Evolutionary conservation across 2,113 vertebrate species (phyloP).

Genomic region (Geococcyx californianus): DNA sequence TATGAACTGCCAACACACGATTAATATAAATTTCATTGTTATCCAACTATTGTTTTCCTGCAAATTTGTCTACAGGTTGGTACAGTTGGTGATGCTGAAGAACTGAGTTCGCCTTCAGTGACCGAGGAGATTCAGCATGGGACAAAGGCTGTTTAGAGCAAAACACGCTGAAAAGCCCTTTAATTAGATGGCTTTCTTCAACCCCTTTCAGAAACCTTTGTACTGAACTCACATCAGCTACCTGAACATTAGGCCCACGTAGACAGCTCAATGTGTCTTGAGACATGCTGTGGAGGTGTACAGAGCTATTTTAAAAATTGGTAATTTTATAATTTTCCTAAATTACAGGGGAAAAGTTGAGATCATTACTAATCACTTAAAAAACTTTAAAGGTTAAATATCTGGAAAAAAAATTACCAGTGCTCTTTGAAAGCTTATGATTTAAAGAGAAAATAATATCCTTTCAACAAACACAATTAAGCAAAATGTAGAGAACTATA

Average conservation of each 20-base stretch:
- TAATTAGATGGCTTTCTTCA: neutral
- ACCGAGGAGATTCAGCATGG: neutral
- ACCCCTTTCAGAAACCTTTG: neutral
- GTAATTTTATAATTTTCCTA: constrained; percentile 34
- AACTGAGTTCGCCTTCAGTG: neutral
- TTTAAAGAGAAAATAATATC: constrained; percentile 61
- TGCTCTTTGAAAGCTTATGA: constrained; percentile 29
- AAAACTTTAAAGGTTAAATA: constrained; percentile 60
- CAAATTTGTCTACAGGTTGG: neutral
- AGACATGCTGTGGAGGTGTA: constrained; percentile 15
- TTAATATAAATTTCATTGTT: neutral
- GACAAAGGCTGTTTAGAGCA: neutral
- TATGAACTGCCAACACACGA: neutral
- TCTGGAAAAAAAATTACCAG: neutral
- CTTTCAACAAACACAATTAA: constrained; percentile 53
- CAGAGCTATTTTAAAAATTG: constrained; percentile 27
- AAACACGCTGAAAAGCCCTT: neutral
- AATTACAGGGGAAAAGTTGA: constrained; percentile 38
- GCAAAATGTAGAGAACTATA: neutral
- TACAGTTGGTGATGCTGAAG: neutral
- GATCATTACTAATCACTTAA: constrained; percentile 37
- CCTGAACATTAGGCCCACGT: neutral
- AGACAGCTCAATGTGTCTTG: neutral
- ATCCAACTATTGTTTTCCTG: neutral
- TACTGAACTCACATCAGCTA: neutral